These are phyloP conservation scores for Chloropsis hardwickii DNA, from an alignment of 2,113 vertebrate species.

Conservation along the genomic window DNA sequence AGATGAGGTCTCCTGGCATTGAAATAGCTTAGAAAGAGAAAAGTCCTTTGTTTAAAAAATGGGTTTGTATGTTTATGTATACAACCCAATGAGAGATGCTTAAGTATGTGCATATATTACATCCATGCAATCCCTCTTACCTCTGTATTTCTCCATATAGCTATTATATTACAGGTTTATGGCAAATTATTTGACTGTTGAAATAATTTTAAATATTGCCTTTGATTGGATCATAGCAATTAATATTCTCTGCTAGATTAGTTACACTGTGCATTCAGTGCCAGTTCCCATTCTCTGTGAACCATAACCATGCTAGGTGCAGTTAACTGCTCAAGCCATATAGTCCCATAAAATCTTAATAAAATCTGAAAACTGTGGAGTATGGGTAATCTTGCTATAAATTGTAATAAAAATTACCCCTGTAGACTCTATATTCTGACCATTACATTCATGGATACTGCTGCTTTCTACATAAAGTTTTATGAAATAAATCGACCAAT, in stretches of 20 bases:
- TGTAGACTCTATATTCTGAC: conserved; percentile 73
- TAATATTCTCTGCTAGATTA: conserved; percentile 64
- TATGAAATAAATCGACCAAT: conserved; percentile 79
- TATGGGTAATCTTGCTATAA: conserved; percentile 75
- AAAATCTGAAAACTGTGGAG: conserved; percentile 72
- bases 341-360: conserved; percentile 72
- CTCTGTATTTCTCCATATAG: background rate
- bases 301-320: conserved; percentile 1
- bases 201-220: conserved; percentile 51
- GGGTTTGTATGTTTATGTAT: background rate
- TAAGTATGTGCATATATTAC: conserved; percentile 3
- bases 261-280: background rate
- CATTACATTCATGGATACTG: conserved; percentile 75
- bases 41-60: conserved; percentile 7
- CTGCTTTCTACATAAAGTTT: conserved; percentile 80
- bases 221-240: conserved; percentile 65
- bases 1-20: background rate
- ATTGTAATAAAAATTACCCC: conserved; percentile 77
- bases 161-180: conserved; percentile 2
- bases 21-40: conserved; percentile 10
- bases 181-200: conserved; percentile 48
- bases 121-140: background rate
- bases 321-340: conserved; percentile 52
- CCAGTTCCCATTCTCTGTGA: conserved; percentile 32
- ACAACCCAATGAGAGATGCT: background rate